Evolutionary conservation across 2,113 vertebrate species (phyloP).

Genomic region (Callaeas wilsoni): DNA sequence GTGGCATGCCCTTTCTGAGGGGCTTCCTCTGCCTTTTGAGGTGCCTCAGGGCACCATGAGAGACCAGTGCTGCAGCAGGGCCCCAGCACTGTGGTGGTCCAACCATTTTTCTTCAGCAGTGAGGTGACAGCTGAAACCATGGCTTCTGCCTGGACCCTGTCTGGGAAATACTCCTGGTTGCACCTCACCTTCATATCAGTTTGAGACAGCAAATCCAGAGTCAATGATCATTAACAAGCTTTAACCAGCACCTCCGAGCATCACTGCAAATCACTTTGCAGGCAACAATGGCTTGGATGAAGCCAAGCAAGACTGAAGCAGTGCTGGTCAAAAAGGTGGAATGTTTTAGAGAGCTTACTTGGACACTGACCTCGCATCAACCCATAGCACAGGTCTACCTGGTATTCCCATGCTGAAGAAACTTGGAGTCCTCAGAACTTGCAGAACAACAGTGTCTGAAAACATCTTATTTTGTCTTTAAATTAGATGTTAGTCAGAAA

Average conservation of each 20-base stretch:
- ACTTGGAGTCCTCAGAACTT: not conserved
- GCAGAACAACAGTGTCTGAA: not conserved
- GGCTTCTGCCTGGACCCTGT: not conserved
- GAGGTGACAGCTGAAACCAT: not conserved
- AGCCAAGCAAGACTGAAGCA: not conserved
- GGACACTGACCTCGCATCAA: not conserved
- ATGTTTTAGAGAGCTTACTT: not conserved
- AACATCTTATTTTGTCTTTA: not conserved
- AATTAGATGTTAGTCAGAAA: not conserved
- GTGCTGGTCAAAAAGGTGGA: not conserved
- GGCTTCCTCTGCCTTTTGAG: not conserved
- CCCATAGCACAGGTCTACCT: not conserved
- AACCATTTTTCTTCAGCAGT: not conserved
- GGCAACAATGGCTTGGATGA: not conserved
- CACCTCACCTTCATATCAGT: not conserved
- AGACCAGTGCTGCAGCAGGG: not conserved
- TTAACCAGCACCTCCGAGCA: not conserved
- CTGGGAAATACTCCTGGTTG: not conserved
- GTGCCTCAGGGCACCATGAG: too few relatives aligned
- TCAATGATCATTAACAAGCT: not conserved
- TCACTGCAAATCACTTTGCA: not conserved
- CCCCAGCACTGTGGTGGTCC: fast-evolving
- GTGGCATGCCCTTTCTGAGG: not conserved
- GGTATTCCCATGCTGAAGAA: not conserved
- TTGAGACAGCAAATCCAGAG: not conserved